phyloP scores from a whole-genome alignment of 2,888 invertebrate species.

The Scaptomyza cyrtandrae region DNA sequence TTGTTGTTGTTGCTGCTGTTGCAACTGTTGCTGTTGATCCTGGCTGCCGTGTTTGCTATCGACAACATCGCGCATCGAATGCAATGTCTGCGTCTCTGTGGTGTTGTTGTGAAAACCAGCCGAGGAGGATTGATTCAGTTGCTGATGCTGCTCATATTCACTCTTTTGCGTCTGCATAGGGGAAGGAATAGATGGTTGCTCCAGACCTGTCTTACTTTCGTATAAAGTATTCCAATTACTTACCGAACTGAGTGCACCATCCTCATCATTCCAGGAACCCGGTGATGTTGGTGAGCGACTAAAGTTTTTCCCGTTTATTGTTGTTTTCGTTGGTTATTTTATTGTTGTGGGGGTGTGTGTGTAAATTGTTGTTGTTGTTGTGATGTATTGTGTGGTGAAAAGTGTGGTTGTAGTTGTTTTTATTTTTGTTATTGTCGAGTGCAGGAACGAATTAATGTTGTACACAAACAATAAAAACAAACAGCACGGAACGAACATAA shows the following conservation, averaged over 20 bases:
- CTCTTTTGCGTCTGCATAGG: slow-evolving; percentile 78
- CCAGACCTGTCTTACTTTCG: background rate
- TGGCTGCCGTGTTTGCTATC: slow-evolving; percentile 59
- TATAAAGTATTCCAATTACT: slow-evolving; percentile 46
- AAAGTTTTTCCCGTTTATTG: slow-evolving; percentile 16
- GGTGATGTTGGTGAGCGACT: slow-evolving; percentile 84
- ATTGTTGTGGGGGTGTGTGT: slow-evolving; percentile 32
- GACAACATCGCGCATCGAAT: slow-evolving; percentile 65
- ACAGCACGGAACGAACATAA: slow-evolving; percentile 67
- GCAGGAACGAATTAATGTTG: slow-evolving; percentile 69
- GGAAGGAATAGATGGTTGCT: slow-evolving; percentile 1
- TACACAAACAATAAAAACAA: slow-evolving; percentile 75
- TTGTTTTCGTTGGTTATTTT: slow-evolving; percentile 39
- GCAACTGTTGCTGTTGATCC: slow-evolving; percentile 49
- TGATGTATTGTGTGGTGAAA: slow-evolving; percentile 43
- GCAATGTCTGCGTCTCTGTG: slow-evolving; percentile 49
- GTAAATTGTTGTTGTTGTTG: slow-evolving; percentile 34
- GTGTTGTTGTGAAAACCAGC: slow-evolving; percentile 49
- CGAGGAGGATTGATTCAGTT: slow-evolving; percentile 55
- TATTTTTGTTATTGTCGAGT: slow-evolving; percentile 47
- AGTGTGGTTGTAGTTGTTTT: slow-evolving; percentile 49
- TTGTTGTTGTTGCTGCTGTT: slow-evolving; percentile 74
- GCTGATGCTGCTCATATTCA: slow-evolving; percentile 75
- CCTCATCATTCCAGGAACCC: slow-evolving; percentile 84
- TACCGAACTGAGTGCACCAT: slow-evolving; percentile 83